Base-by-base conservation (phyloP, 2,113 vertebrate genomes). In the Strix aluco region DNA sequence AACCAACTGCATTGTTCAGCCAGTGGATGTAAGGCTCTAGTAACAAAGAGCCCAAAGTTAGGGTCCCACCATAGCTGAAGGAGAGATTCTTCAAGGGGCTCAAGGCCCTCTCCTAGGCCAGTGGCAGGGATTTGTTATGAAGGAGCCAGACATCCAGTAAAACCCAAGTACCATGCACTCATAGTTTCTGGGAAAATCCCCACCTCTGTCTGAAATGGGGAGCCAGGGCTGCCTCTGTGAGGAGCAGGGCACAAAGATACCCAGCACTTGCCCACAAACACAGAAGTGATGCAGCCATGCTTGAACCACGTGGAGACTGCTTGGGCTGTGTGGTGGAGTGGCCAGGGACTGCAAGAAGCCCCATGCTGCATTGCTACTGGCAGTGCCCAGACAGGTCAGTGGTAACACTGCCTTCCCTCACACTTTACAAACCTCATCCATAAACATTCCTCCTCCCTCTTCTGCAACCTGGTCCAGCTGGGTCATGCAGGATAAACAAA, bases 331-430 rank as follows among this genome's bases (percentile, higher is more conserved):
- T 81, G 13, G 15, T 52, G 30, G 2, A 4, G 27, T 62, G 23
- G 18, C 13, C 27, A n/a, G 47, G 20, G 12, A 63, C n/a, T 1
- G 2, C 42, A 42, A 23, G 38, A 4, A n/a, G 5, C 13, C 10
- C 1, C 0, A 14, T 16, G 15, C 40, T 40, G 40, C 40, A 40
- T 14, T 58, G 20, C 26, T 38, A 42, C 36, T 66, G n/a, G 15
- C 34, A 74, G 40, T 8, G 5, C 10, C 16, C 36, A 71, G 18
- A 26, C 11, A 54, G 0, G 0, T 74, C 29, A 36, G 9, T n/a
- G 51, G 15, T 7, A 54, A 55, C 9, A 4, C 11, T 67, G 9
- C 20, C 10, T 80, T 77, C 23, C 30, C 25, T 81, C 0, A 0
- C 6, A 5, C 13, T 83, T 82, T 65, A 57, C 32, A 65, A 23